A percentile compares a stretch with the other conserved stretches of the same genome.
These are phyloP conservation scores for Slavum lentiscoides DNA, from an alignment of 2,888 invertebrate genomes.

Conservation along the genomic window DNA sequence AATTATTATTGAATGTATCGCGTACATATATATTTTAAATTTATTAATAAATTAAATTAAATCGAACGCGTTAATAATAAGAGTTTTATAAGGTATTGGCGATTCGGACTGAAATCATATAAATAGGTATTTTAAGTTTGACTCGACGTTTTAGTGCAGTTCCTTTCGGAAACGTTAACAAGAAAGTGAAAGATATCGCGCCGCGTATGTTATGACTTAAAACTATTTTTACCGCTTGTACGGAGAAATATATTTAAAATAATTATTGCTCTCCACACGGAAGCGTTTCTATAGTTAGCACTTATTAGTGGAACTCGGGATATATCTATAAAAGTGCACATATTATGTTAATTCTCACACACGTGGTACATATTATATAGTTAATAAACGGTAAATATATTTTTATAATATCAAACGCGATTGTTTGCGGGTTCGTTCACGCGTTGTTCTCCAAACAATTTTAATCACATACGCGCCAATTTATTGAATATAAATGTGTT, in stretches of 20 bases:
- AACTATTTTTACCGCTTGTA: background rate
- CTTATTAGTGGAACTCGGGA: slow-evolving; percentile 1
- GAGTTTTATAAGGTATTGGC: background rate
- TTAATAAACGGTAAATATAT: background rate
- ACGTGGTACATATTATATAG: background rate
- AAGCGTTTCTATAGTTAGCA: slow-evolving; percentile 7
- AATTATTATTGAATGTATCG: no score
- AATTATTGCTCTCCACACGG: background rate
- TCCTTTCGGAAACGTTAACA: background rate
- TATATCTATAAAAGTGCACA: background rate
- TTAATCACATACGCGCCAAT: background rate
- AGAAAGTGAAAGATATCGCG: background rate
- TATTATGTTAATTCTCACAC: background rate
- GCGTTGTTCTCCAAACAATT: background rate
- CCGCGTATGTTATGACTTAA: background rate
- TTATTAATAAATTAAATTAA: background rate
- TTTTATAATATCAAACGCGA: background rate
- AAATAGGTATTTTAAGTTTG: no score
- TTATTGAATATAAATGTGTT: background rate
- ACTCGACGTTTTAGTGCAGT: no score
- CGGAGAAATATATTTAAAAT: background rate
- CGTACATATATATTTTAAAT: no score
- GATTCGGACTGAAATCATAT: no score
- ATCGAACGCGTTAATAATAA: background rate
- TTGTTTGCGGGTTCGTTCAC: background rate